Evolutionary conservation across 2,113 vertebrate genomes (phyloP), one percentile per base, ranked within the genome.

Genomic region (Cricetomys ansorgei): DNA sequence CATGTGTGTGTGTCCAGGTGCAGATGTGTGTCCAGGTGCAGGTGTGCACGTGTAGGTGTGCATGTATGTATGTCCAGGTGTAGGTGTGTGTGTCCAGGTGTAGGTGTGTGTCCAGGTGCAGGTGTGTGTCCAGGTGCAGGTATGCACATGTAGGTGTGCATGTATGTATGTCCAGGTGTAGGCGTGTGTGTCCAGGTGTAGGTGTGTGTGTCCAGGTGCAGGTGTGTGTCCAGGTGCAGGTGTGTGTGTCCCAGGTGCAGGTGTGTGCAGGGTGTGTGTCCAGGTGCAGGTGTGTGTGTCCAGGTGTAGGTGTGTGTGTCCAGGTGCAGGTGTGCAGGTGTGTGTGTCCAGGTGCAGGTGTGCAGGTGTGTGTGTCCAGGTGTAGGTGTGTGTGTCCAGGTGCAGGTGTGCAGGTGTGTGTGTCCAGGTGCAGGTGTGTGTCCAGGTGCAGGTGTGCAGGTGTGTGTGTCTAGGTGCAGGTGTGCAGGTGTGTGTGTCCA

Each of bases 301-400:
- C n/a, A 40, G 5, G 34, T 23, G 5, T 27, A 19, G 11, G 12
- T 59, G 37, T 62, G 57, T 5, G 5, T 64, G 62, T 10, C n/a
- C 53, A n/a, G 53, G 37, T 13, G 21, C 0, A 7, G 8, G 7
- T n/a, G n/a, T n/a, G n/a, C n/a, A n/a, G n/a, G 34, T 4, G 21
- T 85, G 81, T 31, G 8, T 45, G 59, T 34, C n/a, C n/a, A n/a
- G n/a, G 5, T 48, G 43, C 0, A 12, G 59, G 23, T 59, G 55
- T 31, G 17, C 19, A 7, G 53, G 15, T 55, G 10, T 59, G 23
- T 16, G 23, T n/a, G 37, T 62, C n/a, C n/a, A n/a, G n/a, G 40
- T 83, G 15, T 7, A 11, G 9, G 10, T 23, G 50, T 34, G 13
- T 8, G 9, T 1, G 25, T 2, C n/a, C n/a, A n/a, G n/a, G 4